phyloP scores from a whole-genome alignment of 2,888 invertebrate genomes.

The Brachycybe producta region DNA sequence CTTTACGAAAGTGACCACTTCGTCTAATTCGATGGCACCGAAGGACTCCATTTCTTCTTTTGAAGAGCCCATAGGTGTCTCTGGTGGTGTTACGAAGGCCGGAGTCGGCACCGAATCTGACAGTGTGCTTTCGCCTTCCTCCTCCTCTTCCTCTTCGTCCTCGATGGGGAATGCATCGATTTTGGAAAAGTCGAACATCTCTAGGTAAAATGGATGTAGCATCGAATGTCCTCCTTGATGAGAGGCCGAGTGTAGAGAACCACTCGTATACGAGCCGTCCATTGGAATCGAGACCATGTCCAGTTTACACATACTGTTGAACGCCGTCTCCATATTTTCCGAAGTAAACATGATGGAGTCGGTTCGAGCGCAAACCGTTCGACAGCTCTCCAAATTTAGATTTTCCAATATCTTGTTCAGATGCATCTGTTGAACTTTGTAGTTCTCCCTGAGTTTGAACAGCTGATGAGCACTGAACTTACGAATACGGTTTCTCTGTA shows the following conservation, averaged over 20 bases:
- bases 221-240: too few species aligned
- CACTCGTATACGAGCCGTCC: not conserved
- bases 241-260: too few species aligned
- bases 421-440: slow-evolving; percentile 91
- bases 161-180: not conserved
- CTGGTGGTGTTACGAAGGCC: not conserved
- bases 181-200: too few species aligned
- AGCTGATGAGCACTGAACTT: slow-evolving; percentile 91
- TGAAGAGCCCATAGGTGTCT: not conserved
- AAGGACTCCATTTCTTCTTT: not conserved
- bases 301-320: not conserved
- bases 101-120: too few species aligned
- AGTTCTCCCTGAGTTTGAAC: slow-evolving; percentile 73
- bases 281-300: not conserved
- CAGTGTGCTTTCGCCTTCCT: not conserved
- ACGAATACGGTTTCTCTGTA: slow-evolving; percentile 83
- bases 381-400: slow-evolving; percentile 85
- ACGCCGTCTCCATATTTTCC: too few species aligned
- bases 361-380: slow-evolving; percentile 61
- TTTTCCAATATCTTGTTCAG: slow-evolving; percentile 87
- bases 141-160: not conserved
- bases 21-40: not conserved
- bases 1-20: not conserved
- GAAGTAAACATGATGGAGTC: slow-evolving; percentile 42
- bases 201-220: too few species aligned